phyloP scores from a whole-genome alignment of 2,888 invertebrate species.

The Steromphala cineraria region DNA sequence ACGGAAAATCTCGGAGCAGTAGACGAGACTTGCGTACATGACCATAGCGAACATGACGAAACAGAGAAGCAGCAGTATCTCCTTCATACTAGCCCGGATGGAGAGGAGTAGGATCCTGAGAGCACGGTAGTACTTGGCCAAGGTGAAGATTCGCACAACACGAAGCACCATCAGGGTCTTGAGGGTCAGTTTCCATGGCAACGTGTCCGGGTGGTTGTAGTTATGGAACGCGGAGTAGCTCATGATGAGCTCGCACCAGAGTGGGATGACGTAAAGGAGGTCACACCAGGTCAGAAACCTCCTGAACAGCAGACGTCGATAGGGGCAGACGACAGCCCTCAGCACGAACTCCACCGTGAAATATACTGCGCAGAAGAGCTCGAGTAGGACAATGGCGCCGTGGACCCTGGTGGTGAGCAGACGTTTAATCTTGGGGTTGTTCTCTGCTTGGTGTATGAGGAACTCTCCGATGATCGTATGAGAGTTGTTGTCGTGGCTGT shows the following conservation, averaged over 20 bases:
- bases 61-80: slow-evolving; percentile 47
- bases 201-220: slow-evolving; percentile 37
- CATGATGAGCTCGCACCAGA: slow-evolving; percentile 44
- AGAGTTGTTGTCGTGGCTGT: slow-evolving; percentile 24
- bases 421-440: slow-evolving; percentile 37
- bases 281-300: slow-evolving; percentile 46
- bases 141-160: slow-evolving; percentile 52
- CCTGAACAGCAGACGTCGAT: slow-evolving; percentile 33
- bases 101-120: slow-evolving; percentile 49
- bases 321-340: slow-evolving; percentile 46
- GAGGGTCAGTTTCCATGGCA: slow-evolving; percentile 36
- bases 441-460: not conserved
- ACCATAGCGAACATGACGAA: slow-evolving; percentile 49
- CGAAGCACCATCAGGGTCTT: slow-evolving; percentile 47
- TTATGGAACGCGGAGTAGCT: slow-evolving; percentile 33
- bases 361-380: slow-evolving; percentile 46
- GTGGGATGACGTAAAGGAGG: slow-evolving; percentile 50
- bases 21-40: slow-evolving; percentile 50
- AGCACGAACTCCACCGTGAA: slow-evolving; percentile 53
- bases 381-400: slow-evolving; percentile 37
- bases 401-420: slow-evolving; percentile 48
- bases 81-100: slow-evolving; percentile 48
- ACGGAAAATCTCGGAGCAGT: slow-evolving; percentile 46
- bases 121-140: slow-evolving; percentile 51
- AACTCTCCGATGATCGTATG: not conserved